Base-by-base conservation (phyloP, 2,888 invertebrate species). In the Cataglyphis livida region DNA sequence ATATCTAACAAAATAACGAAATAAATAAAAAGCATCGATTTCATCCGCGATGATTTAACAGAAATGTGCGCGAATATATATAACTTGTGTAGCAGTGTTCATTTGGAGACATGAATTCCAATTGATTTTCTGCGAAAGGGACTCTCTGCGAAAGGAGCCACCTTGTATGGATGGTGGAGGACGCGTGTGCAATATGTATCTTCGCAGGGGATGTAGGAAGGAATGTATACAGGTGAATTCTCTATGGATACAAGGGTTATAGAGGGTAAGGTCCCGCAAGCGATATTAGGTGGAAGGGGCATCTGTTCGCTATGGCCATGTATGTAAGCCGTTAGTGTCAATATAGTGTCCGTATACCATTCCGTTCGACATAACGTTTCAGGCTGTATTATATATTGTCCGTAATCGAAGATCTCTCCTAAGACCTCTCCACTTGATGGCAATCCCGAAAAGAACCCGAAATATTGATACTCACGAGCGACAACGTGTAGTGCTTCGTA, bases 271-370 rank as follows among this genome's bases (percentile, higher is more conserved):
- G 78, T 76, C 76, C 82, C 70, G 82, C 73, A 87, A 83, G 86
- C 85, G 88, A 89, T 91, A 88, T 89, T 90, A 87, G 81, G 85
- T 85, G 83, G 85, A 82, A 79, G 82, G 84, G 85, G 89, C 91
- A 91, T 92, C 90, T 90, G 89, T 90, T 91, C 88, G 85, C 87
- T 90, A 91, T 84, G 89, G 91, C 86, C 91, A 88, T 92, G 88
- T 91, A 90, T 91, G 92, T 91, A 91, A 93, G 91, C 93, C 92
- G 91, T 93, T 92, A 93, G 91, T 93, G 92, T 91, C 93, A 93
- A 93, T 93, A 93, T 93, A 91, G 90, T 86, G 85, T 90, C 89
- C 89, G 88, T 91, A 84, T 84, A 87, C 81, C 48, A 62, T 64
- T 48, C 81, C 76, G 91, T 88, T 86, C 88, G 88, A 90, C 89